These are phyloP conservation scores for Pegoplata infirma DNA, from an alignment of 2,888 invertebrate species.

Conservation along the genomic window DNA sequence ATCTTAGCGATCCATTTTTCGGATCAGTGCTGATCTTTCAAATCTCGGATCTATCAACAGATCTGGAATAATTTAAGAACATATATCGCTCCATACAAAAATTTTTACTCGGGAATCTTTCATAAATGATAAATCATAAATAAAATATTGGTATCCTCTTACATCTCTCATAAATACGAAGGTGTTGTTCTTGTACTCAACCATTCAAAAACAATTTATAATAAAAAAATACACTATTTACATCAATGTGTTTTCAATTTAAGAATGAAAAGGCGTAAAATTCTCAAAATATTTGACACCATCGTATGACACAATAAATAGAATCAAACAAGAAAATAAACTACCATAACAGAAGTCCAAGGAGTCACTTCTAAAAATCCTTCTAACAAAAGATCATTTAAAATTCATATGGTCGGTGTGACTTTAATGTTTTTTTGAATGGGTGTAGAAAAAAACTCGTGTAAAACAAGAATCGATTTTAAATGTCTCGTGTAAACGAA, in stretches of 20 bases:
- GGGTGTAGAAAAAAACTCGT: not conserved
- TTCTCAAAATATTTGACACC: conserved; percentile 71
- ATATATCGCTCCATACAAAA: no score
- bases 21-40: no score
- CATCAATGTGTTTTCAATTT: conserved; percentile 52
- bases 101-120: not conserved
- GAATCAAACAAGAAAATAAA: conserved; percentile 31
- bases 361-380: conserved; percentile 31
- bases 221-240: conserved; percentile 5
- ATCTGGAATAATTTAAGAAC: no score
- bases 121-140: conserved; percentile 34
- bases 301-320: conserved; percentile 43
- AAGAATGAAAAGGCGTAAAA: conserved; percentile 64
- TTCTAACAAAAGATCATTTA: conserved; percentile 64
- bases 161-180: conserved; percentile 32
- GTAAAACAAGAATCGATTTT: conserved; percentile 16
- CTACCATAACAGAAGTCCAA: conserved; percentile 64
- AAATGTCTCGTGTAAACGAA: conserved; percentile 55
- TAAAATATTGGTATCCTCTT: conserved; percentile 41
- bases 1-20: no score
- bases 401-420: conserved; percentile 61
- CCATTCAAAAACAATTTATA: conserved; percentile 23
- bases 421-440: conserved; percentile 40
- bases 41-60: no score
- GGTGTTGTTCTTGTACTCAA: conserved; percentile 39